Evolutionary conservation across 1,140 invertebrate species (phyloP), one percentile per base, ranked within the genome.

Genomic region (Aphis craccivora): DNA sequence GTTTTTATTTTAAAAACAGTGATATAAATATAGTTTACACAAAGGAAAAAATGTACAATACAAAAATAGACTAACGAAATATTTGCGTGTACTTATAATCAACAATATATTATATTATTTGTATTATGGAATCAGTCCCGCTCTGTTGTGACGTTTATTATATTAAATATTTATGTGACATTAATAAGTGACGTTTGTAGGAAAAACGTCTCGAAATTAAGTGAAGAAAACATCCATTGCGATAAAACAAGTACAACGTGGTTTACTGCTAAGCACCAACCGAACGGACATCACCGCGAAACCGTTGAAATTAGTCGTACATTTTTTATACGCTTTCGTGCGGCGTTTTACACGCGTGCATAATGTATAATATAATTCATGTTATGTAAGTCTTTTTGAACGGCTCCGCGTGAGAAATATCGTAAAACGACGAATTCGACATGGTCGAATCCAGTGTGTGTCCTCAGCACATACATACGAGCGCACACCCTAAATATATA

Each of bases 371-470:
- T 9, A 37, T 35, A 88, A 48, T 35, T n/a, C 11, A 30, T 40
- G 6, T 83, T 37, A 23, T 40, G 8, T 40, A 4, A 40, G 23
- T n/a, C 87, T 48, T 88, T 88, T n/a, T 23, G 48, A 35, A 88
- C 45, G 11, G n/a, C n/a, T 25, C 25, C 51, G 35, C 45, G 45
- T 48, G 87, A 53, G 53, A 89, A 89, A 90, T 67, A 67, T 43
- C 53, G 37, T 43, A 90, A 90, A 90, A 90, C 89, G 53, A 45
- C 43, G 14, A 90, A 60, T 45, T 90, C 37, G 87, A 55, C 87
- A 89, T 35, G 87, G 87, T 89, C 48, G 51, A 89, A 23, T 88
- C 18, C 14, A 35, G 14, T 90, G 37, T 20, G 6, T 48, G 30
- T 48, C 35, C n/a, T 22, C 45, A 22, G 35, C 30, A 45, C 45